Evolutionary conservation across 2,113 vertebrate genomes (phyloP).

Genomic region (Glaucidium brasilianum): DNA sequence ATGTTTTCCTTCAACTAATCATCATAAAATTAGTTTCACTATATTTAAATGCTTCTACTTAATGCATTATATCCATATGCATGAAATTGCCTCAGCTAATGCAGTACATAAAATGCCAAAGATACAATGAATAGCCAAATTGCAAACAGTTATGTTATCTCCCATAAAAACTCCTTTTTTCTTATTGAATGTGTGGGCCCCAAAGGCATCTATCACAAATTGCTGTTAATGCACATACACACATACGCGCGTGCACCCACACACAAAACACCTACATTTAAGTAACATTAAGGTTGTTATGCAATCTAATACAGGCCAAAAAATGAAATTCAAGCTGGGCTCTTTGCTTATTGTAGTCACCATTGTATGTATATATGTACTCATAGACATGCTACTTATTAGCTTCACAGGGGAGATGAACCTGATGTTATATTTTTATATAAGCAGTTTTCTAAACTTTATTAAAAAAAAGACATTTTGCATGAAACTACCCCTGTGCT

Average conservation of each 20-base stretch:
- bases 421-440: fast-evolving
- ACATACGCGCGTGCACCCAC: not conserved
- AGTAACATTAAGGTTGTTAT: conserved; percentile 59
- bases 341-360: not conserved
- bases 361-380: fast-evolving
- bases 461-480: not conserved
- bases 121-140: conserved; percentile 93
- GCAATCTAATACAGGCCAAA: not conserved
- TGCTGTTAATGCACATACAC: conserved; percentile 73
- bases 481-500: not conserved
- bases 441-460: not conserved
- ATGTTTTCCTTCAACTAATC: conserved; percentile 94
- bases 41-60: conserved; percentile 95
- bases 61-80: conserved; percentile 98
- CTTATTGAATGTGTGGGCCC: conserved; percentile 79
- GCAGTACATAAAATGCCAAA: conserved; percentile 95
- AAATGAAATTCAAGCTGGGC: not conserved
- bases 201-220: conserved; percentile 91
- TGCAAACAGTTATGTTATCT: conserved; percentile 91
- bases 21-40: conserved; percentile 99
- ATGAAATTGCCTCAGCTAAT: conserved; percentile 99
- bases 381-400: fast-evolving
- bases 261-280: conserved; percentile 63
- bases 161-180: conserved; percentile 85
- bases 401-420: not conserved